Percentiles rank a stretch among this genome's conserved stretches.
phyloP scores from a whole-genome alignment of 2,113 vertebrate species.

The Nanorana parkeri region DNA sequence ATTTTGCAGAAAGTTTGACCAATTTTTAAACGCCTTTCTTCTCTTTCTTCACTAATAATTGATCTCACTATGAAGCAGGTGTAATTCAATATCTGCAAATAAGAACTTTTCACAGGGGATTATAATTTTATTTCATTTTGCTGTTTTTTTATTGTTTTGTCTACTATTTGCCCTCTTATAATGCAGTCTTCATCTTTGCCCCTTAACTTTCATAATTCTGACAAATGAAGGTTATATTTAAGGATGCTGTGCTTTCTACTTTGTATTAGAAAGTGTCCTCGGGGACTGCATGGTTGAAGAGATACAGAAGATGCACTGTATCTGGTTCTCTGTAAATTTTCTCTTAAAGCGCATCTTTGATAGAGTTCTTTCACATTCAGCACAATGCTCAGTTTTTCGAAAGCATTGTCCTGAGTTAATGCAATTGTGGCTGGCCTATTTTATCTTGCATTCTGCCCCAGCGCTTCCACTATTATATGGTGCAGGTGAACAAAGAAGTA shows the following conservation, averaged over 20 bases:
- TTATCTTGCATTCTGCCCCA: slow-evolving; percentile 8
- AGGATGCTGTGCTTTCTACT: slow-evolving; percentile 1
- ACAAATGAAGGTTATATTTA: slow-evolving; percentile 36
- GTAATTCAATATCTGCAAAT: no score
- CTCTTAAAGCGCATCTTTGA: not conserved
- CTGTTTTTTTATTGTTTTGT: no score
- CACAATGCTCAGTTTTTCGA: slow-evolving; percentile 24
- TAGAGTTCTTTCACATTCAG: not conserved
- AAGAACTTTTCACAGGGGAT: no score
- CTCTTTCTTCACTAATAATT: no score
- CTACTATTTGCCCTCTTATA: not conserved
- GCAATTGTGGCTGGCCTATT: slow-evolving; percentile 8
- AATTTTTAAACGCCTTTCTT: no score
- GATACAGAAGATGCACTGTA: slow-evolving; percentile 5
- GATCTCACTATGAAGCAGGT: no score
- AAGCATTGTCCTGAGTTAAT: slow-evolving; percentile 10
- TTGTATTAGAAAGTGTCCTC: slow-evolving; percentile 28
- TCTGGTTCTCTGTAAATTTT: not conserved
- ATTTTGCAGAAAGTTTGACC: no score
- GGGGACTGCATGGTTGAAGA: slow-evolving; percentile 13
- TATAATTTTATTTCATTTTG: no score
- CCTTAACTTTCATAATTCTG: not conserved
- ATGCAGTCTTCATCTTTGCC: not conserved
- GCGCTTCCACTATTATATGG: slow-evolving; percentile 9
- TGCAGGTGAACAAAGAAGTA: slow-evolving; percentile 30